These are phyloP conservation scores for Lasiurus borealis DNA, from an alignment of 2,113 vertebrate genomes.

Conservation along the genomic window DNA sequence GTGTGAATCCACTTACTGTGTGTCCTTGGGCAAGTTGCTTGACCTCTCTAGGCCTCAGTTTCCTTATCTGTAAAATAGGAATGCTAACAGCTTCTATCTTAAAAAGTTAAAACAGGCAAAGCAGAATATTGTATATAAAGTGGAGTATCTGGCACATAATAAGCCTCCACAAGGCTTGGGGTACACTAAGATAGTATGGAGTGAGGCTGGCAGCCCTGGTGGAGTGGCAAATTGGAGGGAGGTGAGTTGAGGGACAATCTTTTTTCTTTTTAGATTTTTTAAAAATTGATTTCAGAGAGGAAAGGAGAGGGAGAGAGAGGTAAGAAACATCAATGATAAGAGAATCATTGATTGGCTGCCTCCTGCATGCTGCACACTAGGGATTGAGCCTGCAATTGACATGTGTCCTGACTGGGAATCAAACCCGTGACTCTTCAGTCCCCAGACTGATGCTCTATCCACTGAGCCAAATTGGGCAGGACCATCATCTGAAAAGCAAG, in stretches of 20 bases:
- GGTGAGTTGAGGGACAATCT: background rate
- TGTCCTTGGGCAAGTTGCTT: background rate
- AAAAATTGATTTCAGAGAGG: too few species aligned
- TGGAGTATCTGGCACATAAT: background rate
- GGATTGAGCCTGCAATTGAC: too few species aligned
- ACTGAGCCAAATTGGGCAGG: too few species aligned
- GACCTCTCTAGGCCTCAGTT: background rate
- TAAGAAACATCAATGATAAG: too few species aligned
- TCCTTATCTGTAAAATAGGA: constrained; percentile 1
- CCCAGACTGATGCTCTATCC: too few species aligned
- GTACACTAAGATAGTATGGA: background rate
- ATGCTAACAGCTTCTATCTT: background rate
- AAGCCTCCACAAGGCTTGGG: background rate
- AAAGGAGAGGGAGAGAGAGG: too few species aligned
- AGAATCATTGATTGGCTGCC: too few species aligned
- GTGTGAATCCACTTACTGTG: background rate
- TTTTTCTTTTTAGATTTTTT: too few species aligned
- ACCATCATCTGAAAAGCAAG: background rate
- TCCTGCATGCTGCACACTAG: too few species aligned
- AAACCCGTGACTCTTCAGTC: too few species aligned
- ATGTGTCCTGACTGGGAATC: too few species aligned
- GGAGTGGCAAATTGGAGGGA: background rate
- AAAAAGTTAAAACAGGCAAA: background rate
- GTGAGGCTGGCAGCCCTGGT: background rate
- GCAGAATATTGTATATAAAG: background rate